Conservation (phyloP, 2,113 vertebrate species). For the Mus pahari region DNA sequence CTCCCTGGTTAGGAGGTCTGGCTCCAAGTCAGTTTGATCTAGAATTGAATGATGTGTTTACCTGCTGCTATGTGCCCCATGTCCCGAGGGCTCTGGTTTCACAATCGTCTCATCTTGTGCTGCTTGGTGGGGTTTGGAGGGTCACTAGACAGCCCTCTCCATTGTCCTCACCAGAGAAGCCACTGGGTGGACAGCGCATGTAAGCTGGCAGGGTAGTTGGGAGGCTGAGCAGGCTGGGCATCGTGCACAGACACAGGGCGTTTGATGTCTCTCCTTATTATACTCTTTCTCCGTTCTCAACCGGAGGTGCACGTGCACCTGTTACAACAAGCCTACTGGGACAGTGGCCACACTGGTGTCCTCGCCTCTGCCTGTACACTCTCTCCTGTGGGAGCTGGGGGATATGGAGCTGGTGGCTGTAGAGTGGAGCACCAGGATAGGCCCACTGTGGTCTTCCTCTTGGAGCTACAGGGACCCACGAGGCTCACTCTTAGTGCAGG, state of each 20-base stretch:
- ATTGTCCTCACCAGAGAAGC: background rate
- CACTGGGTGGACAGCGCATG: background rate
- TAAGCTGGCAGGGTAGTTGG: accelerated
- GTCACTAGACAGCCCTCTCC: background rate
- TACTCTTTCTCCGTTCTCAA: background rate
- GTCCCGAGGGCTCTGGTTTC: background rate
- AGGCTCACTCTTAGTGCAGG: background rate
- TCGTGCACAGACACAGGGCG: background rate
- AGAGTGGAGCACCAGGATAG: too few relatives aligned
- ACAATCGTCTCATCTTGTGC: background rate
- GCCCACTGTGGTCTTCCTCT: background rate
- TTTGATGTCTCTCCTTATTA: accelerated
- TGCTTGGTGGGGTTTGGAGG: accelerated
- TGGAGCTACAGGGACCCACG: background rate
- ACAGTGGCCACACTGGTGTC: background rate
- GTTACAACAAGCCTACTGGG: background rate
- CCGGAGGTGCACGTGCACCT: accelerated
- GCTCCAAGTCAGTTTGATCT: background rate
- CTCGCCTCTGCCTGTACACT: accelerated
- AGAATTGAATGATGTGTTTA: background rate
- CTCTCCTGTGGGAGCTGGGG: background rate
- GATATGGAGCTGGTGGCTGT: background rate
- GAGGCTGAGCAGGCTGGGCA: background rate
- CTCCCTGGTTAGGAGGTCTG: too few relatives aligned
- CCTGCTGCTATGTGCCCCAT: accelerated